Base-by-base conservation (phyloP, 2,113 vertebrate genomes). In the Polypterus senegalus region DNA sequence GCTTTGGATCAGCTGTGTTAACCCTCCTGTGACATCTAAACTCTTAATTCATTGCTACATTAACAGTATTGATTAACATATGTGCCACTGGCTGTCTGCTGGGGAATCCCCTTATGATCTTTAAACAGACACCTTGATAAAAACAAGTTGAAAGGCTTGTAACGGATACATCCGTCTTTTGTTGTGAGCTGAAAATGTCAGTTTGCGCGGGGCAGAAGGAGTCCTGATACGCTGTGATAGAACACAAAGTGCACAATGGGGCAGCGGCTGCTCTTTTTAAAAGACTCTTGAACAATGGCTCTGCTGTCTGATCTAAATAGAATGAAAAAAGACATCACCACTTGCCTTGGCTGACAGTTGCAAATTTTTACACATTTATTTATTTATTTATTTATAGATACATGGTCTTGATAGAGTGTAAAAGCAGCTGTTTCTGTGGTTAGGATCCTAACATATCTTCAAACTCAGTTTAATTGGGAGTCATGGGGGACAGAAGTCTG, bases 1-100 rank as follows among this genome's bases (percentile, higher is more conserved):
- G 74, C 76, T 76, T 71, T 76, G 74, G 76, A 83, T 85, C 84
- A 85, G 83, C 81, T 87, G 83, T 70, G 60, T 79, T 83, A 83
- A 85, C 75, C 77, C 64, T 68, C 71, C 67, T 70, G 66, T 74
- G 82, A 70, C 75, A 73, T 68, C 72, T 72, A 70, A 67, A 57
- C 55, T 61, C 59, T 62, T 77, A 74, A 82, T 79, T 69, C 72
- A 76, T 70, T 64, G 67, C 70, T 65, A 73, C 77, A 83, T 82
- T 80, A 84, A 74, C 66, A 72, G 67, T 63, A 52, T 66, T 76
- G 72, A 83, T 82, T 84, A 80, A 78, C 74, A 80, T 77, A 74
- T 74, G 73, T 72, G 69, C 65, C 71, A 69, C 61, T 63, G 68
- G 73, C 72, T 61, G 70, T 70, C 65, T 74, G 74, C 71, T 58